Conservation (phyloP, 2,888 invertebrate species). For the Eilema caniola region DNA sequence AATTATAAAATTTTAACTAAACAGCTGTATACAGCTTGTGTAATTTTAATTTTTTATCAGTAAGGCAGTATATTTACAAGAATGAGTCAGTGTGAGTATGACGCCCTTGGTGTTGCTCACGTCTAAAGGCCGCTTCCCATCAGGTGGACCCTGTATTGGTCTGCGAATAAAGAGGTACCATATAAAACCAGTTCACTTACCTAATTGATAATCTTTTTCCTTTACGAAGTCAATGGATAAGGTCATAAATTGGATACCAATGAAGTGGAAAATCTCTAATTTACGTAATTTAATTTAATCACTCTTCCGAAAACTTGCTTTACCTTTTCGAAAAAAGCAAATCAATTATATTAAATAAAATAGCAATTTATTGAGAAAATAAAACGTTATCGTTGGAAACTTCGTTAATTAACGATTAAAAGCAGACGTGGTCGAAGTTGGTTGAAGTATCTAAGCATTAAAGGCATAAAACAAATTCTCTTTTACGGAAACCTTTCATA, state of each 20-base stretch:
- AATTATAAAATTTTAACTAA: too few species aligned
- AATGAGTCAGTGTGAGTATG: too few species aligned
- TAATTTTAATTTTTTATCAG: too few species aligned
- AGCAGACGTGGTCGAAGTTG: conserved; percentile 36
- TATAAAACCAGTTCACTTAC: not conserved
- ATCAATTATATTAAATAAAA: conserved; percentile 39
- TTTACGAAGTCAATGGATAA: not conserved
- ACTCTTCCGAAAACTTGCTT: conserved; percentile 11
- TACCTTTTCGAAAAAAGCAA: conserved; percentile 8
- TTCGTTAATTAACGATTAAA: conserved; percentile 46
- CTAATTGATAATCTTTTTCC: not conserved
- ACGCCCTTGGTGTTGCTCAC: too few species aligned
- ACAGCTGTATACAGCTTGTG: too few species aligned
- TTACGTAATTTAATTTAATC: not conserved
- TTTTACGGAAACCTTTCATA: conserved; percentile 20
- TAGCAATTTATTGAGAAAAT: conserved; percentile 31
- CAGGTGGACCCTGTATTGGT: too few species aligned
- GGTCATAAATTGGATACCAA: not conserved
- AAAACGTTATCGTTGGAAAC: conserved; percentile 40
- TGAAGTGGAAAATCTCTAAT: not conserved
- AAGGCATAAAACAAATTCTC: conserved; percentile 34
- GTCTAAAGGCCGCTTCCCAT: too few species aligned
- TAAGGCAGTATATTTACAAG: too few species aligned
- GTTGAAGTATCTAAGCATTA: conserved; percentile 38
- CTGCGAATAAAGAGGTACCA: too few species aligned